These are phyloP conservation scores for Hydrolagus colliei DNA, from an alignment of 2,797 vertebrate genomes.

Conservation along the genomic window DNA sequence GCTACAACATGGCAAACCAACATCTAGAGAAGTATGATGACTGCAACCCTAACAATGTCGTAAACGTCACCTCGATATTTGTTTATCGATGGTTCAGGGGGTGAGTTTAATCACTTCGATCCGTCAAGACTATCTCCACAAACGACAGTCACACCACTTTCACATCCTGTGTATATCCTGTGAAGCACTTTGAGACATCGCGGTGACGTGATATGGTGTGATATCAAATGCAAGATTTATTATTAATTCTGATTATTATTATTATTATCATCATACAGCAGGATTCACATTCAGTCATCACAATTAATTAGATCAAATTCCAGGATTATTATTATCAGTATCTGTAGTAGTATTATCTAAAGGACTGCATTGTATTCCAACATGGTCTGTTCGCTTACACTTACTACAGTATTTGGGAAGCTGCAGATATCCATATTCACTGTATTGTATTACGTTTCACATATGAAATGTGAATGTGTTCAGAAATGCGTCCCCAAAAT, in stretches of 20 bases:
- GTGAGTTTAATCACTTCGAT: not conserved
- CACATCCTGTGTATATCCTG: too few relatives aligned
- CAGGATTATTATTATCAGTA: too few relatives aligned
- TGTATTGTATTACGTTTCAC: not conserved
- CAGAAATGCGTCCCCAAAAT: too few relatives aligned
- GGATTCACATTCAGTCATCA: constrained; percentile 6
- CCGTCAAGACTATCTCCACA: not conserved
- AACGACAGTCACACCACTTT: too few relatives aligned
- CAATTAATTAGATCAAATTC: not conserved
- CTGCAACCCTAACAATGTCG: not conserved
- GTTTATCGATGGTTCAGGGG: not conserved
- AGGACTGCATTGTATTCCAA: constrained; percentile 3
- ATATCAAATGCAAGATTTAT: too few relatives aligned
- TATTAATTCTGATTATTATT: too few relatives aligned
- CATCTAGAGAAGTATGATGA: not conserved
- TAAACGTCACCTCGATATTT: not conserved
- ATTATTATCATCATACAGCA: not conserved
- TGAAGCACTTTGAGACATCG: too few relatives aligned
- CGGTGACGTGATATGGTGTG: too few relatives aligned
- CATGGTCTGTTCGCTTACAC: not conserved
- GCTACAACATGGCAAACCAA: not conserved
- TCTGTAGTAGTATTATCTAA: not conserved
- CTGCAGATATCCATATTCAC: not conserved
- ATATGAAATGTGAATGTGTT: not conserved
- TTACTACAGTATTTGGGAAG: not conserved